Conservation (phyloP, 2,113 vertebrate genomes). For the Camelus dromedarius region DNA sequence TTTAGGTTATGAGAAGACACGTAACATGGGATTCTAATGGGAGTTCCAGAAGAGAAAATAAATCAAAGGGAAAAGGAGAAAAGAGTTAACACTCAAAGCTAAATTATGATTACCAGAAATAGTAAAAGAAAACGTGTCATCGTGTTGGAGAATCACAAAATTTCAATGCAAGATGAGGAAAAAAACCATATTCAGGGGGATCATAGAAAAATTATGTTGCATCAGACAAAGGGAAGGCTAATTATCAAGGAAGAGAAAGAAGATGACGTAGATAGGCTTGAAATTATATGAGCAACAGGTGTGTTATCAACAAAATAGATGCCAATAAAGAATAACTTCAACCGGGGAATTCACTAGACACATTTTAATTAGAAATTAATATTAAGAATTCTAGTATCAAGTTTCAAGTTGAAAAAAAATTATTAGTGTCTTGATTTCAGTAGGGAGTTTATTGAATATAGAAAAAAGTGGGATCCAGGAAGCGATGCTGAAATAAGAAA, state of each 20-base stretch:
- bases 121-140: neutral
- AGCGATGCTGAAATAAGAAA: neutral
- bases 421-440: neutral
- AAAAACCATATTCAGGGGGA: neutral
- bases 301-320: neutral
- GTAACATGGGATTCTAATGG: neutral
- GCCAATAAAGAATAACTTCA: neutral
- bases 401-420: neutral
- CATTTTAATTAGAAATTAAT: neutral
- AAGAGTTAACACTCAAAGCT: neutral
- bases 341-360: neutral
- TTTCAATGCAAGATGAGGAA: neutral
- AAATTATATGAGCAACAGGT: neutral
- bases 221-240: neutral
- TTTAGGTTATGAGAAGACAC: neutral
- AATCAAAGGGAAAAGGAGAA: neutral
- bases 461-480: neutral
- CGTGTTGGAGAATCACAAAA: neutral
- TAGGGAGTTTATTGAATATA: neutral
- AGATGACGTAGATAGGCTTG: neutral
- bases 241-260: slow-evolving; percentile 5
- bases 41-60: neutral
- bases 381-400: neutral
- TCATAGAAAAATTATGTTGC: neutral
- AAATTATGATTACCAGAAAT: neutral